phyloP scores from a whole-genome alignment of 2,888 invertebrate genomes.

The Agelastica alni region DNA sequence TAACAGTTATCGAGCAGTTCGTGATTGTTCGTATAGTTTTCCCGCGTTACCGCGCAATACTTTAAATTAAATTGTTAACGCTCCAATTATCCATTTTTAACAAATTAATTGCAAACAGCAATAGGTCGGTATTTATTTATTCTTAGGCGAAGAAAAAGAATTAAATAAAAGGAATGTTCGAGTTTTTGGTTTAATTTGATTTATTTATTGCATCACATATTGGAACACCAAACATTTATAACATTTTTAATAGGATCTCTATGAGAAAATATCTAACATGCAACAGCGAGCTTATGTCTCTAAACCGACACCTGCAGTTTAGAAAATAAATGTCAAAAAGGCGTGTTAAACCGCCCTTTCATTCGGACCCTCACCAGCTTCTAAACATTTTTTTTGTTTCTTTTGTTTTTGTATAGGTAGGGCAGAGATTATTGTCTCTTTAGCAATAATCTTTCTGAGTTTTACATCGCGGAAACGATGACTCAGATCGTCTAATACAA shows the following conservation, averaged over 20 bases:
- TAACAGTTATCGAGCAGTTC: too few relatives aligned
- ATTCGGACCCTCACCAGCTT: constrained; percentile 61
- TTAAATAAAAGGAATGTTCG: too few relatives aligned
- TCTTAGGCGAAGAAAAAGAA: too few relatives aligned
- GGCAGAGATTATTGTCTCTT: constrained; percentile 58
- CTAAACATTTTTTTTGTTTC: constrained; percentile 43
- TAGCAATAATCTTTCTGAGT: constrained; percentile 56
- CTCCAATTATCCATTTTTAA: too few relatives aligned
- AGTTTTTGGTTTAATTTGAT: too few relatives aligned
- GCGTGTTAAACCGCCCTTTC: constrained; percentile 47
- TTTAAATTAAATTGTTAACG: too few relatives aligned
- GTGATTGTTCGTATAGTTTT: too few relatives aligned
- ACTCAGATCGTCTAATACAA: constrained; percentile 40
- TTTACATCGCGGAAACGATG: constrained; percentile 44
- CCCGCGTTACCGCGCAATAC: too few relatives aligned
- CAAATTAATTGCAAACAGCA: too few relatives aligned
- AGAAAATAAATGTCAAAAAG: constrained; percentile 41
- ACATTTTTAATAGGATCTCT: constrained; percentile 31
- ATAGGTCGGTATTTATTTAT: too few relatives aligned
- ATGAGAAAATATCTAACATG: constrained; percentile 40
- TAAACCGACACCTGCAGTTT: constrained; percentile 46
- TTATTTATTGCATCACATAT: constrained; percentile 55
- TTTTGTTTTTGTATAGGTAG: constrained; percentile 44
- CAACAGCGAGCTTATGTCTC: constrained; percentile 35
- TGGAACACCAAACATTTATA: constrained; percentile 54